Base-by-base conservation (phyloP, 2,888 invertebrate genomes). In the Pollenia labialis region DNA sequence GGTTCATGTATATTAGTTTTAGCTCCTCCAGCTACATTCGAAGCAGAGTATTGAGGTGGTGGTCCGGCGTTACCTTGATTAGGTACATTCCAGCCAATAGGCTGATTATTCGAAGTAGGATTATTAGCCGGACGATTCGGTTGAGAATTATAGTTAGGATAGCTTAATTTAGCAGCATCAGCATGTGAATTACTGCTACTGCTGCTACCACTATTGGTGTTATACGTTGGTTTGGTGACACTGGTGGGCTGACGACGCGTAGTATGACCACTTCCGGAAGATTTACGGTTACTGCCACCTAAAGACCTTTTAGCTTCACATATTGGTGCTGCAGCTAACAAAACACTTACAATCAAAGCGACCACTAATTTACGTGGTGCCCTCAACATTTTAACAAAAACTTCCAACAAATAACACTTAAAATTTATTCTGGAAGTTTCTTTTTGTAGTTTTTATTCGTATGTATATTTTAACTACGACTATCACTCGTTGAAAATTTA, bases 1-100 rank as follows among this genome's bases (percentile, higher is more conserved):
- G 90, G 80, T 87, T 92, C 92, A 85, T 93, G 89, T 18, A 92
- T 82, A 74, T 93, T 93, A 11, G 92, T 90, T 12, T 90, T 90
- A 0, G 91, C 92, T 14, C 93, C 93, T 6, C 92, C 93, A 9
- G 81, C 90, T 0, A 91, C 90, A 89, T 92, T 92, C 1, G 91
- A 88, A 10, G 92, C 90, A 0, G 92, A 92, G 82, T 93, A 92
- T 0, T 91, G 89, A 14, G 93, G 93, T 23, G 93, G 93, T n/a
- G 93, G 92, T 23, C 93, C 93, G 1, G 79, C 75, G 56, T 76
- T 71, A 14, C 56, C 62, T 56, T 92, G 92, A 62, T 89, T 89
- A 0, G 92, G 92, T 1, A 91, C 92, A 91, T 93, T 93, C 93
- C 93, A 93, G 8, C 93, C 93, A 23, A 91, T 90, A 8, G 91